These are phyloP conservation scores for Phylloscopus trochilus DNA, from an alignment of 2,113 vertebrate species.

Conservation along the genomic window DNA sequence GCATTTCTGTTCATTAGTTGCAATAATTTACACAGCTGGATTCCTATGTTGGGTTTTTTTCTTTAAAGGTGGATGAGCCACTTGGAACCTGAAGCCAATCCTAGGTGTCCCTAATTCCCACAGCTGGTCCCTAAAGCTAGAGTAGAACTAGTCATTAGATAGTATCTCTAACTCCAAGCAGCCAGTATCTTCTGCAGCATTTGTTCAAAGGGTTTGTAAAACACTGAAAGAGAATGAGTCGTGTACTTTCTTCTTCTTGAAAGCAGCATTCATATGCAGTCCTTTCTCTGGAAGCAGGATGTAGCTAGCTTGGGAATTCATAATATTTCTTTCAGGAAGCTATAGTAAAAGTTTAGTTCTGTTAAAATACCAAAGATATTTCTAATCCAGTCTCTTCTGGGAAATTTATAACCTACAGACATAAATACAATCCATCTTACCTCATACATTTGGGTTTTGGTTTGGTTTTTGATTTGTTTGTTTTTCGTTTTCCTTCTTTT, in stretches of 20 bases:
- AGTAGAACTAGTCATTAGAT: background rate
- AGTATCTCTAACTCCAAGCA: background rate
- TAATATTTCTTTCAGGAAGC: background rate
- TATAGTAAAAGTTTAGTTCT: background rate
- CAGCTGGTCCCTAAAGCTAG: background rate
- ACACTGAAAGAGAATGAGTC: background rate
- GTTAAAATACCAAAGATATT: background rate
- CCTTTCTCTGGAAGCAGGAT: background rate
- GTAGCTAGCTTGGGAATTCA: background rate
- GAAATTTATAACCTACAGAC: background rate
- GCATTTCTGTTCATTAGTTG: background rate
- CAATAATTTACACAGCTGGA: background rate
- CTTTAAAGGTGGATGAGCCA: background rate
- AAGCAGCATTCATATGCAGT: background rate
- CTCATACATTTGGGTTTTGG: background rate
- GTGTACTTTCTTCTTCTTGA: background rate
- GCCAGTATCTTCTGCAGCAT: background rate
- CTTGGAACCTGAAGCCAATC: background rate
- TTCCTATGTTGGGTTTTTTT: background rate
- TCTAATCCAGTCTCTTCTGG: background rate
- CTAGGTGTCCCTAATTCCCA: background rate
- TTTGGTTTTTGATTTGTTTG: background rate
- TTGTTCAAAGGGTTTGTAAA: background rate
- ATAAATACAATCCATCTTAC: background rate
- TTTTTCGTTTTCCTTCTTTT: background rate